Evolutionary conservation across 2,113 vertebrate species (phyloP), one percentile per base, ranked within the genome.

Genomic region (Lanius ludovicianus): DNA sequence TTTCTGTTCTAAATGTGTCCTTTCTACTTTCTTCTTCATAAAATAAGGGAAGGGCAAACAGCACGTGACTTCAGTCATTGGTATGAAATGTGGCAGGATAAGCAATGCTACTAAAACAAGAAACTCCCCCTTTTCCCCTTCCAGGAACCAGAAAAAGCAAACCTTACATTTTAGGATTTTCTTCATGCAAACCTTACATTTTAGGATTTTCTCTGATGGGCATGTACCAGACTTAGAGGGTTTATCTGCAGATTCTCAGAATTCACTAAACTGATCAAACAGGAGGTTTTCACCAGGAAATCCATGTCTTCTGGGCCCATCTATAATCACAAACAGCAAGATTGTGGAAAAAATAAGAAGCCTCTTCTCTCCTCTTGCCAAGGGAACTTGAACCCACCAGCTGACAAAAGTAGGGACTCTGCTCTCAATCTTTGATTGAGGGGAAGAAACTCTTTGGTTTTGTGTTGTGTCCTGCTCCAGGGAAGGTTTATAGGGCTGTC

Each of bases 1-100:
- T 93, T 91, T 47, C 71, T 89, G 71, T 92, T 95, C 86, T 92
- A 84, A 92, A 95, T 92, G 84, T 13, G 57, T 87, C 49, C 50
- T 68, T 95, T 89, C 60, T 95, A 44, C 83, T 90, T 87, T 84
- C 75, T 95, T 90, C 82, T 65, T 86, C 64, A 75, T 35, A 78
- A 91, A 94, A 81, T 81, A 60, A 37, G 49, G 52, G 73, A 74
- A 93, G 62, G 77, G 53, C 84, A 93, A 89, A 77, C 52, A 92
- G 64, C 83, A 77, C 1, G 0, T 94, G 75, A 92, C 76, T 46
- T 84, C 15, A 11, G 80, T 53, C 49, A 20, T 49, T 87, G 73
- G 60, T 87, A 81, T 92, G 76, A 95, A 89, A 92, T 94, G 77
- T 28, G 60, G 62, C 86, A 87, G 90, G 37, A 53, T 46, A 87